Conservation (phyloP, 2,113 vertebrate genomes). For the Gallinago undulata region DNA sequence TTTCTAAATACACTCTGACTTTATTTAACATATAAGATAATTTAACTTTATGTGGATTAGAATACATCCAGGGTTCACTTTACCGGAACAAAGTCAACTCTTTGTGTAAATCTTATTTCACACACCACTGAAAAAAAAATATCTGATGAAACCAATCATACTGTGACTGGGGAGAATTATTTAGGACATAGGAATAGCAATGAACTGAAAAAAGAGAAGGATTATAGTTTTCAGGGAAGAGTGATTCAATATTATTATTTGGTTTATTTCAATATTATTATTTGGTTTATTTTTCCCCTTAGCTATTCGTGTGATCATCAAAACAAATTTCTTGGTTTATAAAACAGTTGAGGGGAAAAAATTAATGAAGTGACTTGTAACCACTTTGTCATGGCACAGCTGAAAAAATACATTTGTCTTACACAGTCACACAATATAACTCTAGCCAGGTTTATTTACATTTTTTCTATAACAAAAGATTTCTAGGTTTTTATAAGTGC, state of each 20-base stretch:
- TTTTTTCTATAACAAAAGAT: background rate
- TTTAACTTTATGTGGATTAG: background rate
- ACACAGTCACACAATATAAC: background rate
- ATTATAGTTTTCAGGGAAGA: constrained; percentile 22
- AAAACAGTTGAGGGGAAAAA: background rate
- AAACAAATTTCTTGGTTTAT: background rate
- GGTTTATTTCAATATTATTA: constrained; percentile 10
- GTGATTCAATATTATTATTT: constrained; percentile 5
- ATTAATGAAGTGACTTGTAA: background rate
- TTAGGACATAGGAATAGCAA: background rate
- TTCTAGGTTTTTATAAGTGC: background rate
- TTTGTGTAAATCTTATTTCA: constrained; percentile 43
- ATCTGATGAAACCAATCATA: background rate
- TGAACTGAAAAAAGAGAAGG: background rate
- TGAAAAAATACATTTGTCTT: background rate
- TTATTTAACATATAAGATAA: background rate
- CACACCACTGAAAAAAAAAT: constrained; percentile 4
- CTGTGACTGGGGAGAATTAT: background rate
- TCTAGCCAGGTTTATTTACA: background rate
- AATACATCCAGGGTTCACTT: background rate
- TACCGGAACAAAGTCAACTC: background rate
- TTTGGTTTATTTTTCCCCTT: constrained; percentile 17
- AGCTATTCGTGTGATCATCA: background rate
- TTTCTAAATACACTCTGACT: background rate
- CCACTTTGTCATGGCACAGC: background rate